Conservation (phyloP, 2,888 invertebrate genomes). For the Clistopyga incitator region DNA sequence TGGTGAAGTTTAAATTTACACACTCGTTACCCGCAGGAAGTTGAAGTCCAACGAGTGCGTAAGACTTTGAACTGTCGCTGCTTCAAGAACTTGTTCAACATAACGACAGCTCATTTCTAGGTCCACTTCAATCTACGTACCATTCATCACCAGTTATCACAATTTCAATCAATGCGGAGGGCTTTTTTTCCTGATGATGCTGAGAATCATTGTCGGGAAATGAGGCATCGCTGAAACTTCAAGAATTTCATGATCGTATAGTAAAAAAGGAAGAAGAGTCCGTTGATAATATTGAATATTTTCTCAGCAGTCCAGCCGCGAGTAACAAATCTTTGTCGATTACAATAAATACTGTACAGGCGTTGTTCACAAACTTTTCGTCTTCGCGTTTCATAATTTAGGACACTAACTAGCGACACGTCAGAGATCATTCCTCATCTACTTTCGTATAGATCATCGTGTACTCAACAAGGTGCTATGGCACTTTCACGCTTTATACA, state of each 20-base stretch:
- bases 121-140: neutral
- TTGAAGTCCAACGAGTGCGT: neutral
- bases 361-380: neutral
- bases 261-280: neutral
- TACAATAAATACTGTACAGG: slow-evolving; percentile 63
- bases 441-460: neutral
- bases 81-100: neutral
- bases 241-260: too few species aligned
- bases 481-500: slow-evolving; percentile 39
- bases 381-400: slow-evolving; percentile 8
- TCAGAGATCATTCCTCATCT: slow-evolving; percentile 7
- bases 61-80: neutral
- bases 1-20: slow-evolving; percentile 20
- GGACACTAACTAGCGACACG: slow-evolving; percentile 15
- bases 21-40: neutral
- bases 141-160: too few species aligned
- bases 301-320: slow-evolving; percentile 61
- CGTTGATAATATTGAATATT: slow-evolving; percentile 20
- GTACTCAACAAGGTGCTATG: slow-evolving; percentile 32
- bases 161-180: neutral
- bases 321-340: slow-evolving; percentile 27
- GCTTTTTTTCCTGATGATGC: neutral
- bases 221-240: too few species aligned
- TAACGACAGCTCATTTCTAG: neutral
- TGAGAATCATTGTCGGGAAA: neutral